Evolutionary conservation across 1,140 invertebrate genomes (phyloP).

Genomic region (Wasmannia auropunctata): DNA sequence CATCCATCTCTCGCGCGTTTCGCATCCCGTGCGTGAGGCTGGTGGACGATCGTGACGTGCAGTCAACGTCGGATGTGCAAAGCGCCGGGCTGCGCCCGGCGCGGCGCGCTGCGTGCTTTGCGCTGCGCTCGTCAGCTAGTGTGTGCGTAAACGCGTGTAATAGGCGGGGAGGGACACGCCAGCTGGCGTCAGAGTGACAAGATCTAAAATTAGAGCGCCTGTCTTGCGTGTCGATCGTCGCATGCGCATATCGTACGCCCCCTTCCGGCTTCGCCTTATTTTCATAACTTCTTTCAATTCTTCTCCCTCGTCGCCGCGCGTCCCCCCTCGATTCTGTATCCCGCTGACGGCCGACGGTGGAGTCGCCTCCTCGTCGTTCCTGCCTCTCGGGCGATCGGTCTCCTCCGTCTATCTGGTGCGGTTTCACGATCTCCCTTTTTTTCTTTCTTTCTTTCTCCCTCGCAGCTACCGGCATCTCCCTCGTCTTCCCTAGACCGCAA

Average conservation of each 20-base stretch:
- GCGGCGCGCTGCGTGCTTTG: conserved; percentile 44
- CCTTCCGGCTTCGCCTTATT: conserved; percentile 84
- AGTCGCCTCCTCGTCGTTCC: conserved; percentile 48
- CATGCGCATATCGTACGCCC: conserved; percentile 84
- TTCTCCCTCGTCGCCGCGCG: conserved; percentile 60
- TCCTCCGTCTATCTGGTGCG: conserved; percentile 2
- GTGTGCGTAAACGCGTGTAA: conserved; percentile 84
- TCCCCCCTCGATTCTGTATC: conserved; percentile 38
- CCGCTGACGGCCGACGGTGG: conserved; percentile 7
- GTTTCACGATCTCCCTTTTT: conserved; percentile 4
- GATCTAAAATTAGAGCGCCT: conserved; percentile 85
- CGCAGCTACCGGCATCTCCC: conserved; percentile 2
- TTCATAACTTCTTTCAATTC: conserved; percentile 83
- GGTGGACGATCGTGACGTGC: conserved; percentile 46
- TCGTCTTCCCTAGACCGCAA: conserved; percentile 34
- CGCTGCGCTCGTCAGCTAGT: conserved; percentile 54
- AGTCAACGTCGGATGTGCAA: conserved; percentile 22
- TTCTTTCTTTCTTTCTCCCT: conserved; percentile 12
- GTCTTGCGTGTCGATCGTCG: conserved; percentile 84
- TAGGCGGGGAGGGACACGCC: conserved; percentile 82
- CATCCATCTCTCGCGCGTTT: conserved; percentile 55
- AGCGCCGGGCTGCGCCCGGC: background rate
- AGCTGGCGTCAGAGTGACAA: conserved; percentile 85
- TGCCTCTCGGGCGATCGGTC: background rate
- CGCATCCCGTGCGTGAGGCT: conserved; percentile 33